These are phyloP conservation scores for Tympanuchus pallidicinctus DNA, from an alignment of 2,113 vertebrate species.

Conservation along the genomic window DNA sequence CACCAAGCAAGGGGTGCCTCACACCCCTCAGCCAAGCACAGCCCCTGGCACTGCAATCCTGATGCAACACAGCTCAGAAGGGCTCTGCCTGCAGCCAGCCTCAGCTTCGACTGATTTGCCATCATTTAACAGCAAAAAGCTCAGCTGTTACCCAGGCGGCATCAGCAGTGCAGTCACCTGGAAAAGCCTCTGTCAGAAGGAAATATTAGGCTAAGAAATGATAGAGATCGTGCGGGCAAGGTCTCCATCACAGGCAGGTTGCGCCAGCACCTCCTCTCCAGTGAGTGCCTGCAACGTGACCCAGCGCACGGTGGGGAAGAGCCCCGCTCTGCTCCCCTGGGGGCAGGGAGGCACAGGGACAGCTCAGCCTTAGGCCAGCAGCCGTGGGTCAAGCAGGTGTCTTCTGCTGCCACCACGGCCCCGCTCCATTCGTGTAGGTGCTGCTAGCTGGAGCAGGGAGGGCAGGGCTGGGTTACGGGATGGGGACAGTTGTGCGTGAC, in stretches of 20 bases:
- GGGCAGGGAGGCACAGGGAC: background rate
- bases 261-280: fast-evolving
- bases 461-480: background rate
- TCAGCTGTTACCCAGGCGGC: constrained; percentile 65
- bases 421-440: background rate
- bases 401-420: too few relatives aligned
- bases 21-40: fast-evolving
- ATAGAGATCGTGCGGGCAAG: constrained; percentile 46
- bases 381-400: background rate
- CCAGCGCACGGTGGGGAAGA: background rate
- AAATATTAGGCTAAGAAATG: constrained; percentile 21
- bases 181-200: constrained; percentile 57
- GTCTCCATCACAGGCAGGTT: constrained; percentile 21
- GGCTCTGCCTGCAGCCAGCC: background rate
- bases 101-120: constrained; percentile 48
- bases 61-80: background rate
- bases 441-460: background rate
- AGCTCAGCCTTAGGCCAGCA: background rate
- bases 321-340: background rate
- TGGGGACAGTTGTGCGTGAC: fast-evolving
- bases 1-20: background rate
- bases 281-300: fast-evolving
- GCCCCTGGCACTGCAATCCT: background rate
- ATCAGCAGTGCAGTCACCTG: constrained; percentile 70
- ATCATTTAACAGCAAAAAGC: constrained; percentile 58